These are phyloP conservation scores for Homarus gammarus DNA, from an alignment of 2,888 invertebrate species.

Conservation along the genomic window DNA sequence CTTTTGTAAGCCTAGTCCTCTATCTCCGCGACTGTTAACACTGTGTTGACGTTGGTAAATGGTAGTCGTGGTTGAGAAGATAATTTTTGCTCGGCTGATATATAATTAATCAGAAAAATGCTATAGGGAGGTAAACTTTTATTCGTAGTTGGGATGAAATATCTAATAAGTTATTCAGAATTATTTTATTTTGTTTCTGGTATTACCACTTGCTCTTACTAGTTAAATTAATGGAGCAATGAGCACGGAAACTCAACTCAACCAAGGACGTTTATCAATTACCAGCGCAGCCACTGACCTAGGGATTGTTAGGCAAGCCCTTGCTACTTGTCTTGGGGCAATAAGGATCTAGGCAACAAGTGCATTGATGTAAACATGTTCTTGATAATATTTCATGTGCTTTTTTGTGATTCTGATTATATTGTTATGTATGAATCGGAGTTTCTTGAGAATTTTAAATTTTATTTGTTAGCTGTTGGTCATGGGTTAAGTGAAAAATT, in stretches of 20 bases:
- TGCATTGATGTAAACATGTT: slow-evolving; percentile 48
- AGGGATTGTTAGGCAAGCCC: slow-evolving; percentile 45
- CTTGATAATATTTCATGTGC: slow-evolving; percentile 29
- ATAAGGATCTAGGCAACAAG: slow-evolving; percentile 65
- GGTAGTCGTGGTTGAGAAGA: slow-evolving; percentile 15
- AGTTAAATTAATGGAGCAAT: not conserved
- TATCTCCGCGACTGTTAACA: slow-evolving; percentile 42
- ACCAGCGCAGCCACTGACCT: slow-evolving; percentile 35
- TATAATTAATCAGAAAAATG: not conserved
- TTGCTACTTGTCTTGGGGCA: slow-evolving; percentile 15
- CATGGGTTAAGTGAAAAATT: slow-evolving; percentile 45
- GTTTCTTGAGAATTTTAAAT: slow-evolving; percentile 45
- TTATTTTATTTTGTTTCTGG: not conserved
- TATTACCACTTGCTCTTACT: not conserved
- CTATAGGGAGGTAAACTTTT: not conserved
- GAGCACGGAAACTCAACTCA: not conserved
- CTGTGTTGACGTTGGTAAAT: slow-evolving; percentile 34
- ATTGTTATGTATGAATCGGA: slow-evolving; percentile 28
- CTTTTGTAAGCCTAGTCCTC: slow-evolving; percentile 72
- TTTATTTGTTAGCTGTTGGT: slow-evolving; percentile 54
- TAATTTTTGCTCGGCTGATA: not conserved
- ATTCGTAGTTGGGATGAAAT: not conserved
- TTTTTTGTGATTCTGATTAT: slow-evolving; percentile 23
- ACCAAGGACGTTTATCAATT: slow-evolving; percentile 19
- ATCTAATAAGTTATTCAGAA: not conserved